Base-by-base conservation (phyloP, 2,113 vertebrate species). In the Megaceryle maxima region DNA sequence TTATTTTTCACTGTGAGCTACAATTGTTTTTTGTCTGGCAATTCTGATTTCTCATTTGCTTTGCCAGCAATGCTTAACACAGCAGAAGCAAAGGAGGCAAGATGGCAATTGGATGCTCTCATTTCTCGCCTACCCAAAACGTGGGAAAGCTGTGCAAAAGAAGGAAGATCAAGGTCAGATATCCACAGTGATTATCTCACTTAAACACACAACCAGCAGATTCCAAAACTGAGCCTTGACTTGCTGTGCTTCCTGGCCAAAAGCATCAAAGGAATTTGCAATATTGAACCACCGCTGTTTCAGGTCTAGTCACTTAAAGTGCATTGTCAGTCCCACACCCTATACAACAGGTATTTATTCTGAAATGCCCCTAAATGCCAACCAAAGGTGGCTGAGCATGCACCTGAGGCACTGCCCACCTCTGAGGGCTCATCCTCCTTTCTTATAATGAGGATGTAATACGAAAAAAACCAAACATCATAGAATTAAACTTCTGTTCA, bases 121-220 rank as follows among this genome's bases (percentile, higher is more conserved):
- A 18, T 25, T 57, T 44, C 48, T 48, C 13, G 0, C 75, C 57
- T 29, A 56, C 29, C 29, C 79, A 35, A 51, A 88, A 77, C 0
- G 83, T 8, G 16, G 17, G 25, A 66, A 80, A 84, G 51, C 37
- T 37, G 4, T 55, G 33, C 78, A 76, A 74, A 88, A 66, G 21
- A 53, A 85, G 37, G 46, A 79, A 77, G 93, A 68, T 21, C 62
- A 69, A 78, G 68, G 43, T 67, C 25, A 67, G 60, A 21, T 22
- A 91, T 17, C 24, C 48, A 35, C 66, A 48, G 28, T 1, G 5
- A 53, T 63, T 41, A 31, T 26, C 25, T 31, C 41, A 13, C n/a
- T 63, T 0, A 0, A 16, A 80, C n/a, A 48, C 15, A 4, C 43
- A 6, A 59, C 7, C 0, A 0, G 9, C 5, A 60, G 21, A 7